Evolutionary conservation across 2,888 invertebrate genomes (phyloP).

Genomic region (Ophonus ardosiacus): DNA sequence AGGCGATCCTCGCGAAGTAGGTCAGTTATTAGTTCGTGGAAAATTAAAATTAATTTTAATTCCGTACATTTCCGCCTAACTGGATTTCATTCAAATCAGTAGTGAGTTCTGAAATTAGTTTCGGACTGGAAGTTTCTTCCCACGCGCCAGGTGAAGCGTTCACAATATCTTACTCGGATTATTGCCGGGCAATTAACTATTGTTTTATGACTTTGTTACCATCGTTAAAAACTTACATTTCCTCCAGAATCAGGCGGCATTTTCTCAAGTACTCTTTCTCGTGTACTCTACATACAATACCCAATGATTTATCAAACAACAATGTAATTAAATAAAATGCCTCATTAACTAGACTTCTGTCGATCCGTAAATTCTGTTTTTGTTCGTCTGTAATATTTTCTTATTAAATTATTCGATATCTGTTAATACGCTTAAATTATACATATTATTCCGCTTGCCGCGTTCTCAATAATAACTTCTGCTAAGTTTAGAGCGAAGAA

Average conservation of each 20-base stretch:
- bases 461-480: conserved; percentile 41
- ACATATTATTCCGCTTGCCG: conserved; percentile 55
- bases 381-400: conserved; percentile 46
- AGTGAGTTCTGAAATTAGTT: conserved; percentile 74
- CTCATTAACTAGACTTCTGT: not conserved
- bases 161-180: conserved; percentile 74
- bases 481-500: conserved; percentile 5
- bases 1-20: conserved; percentile 34
- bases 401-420: conserved; percentile 53
- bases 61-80: conserved; percentile 68
- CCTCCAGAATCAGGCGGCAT: not conserved
- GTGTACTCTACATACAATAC: not conserved
- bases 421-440: conserved; percentile 59
- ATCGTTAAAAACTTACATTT: conserved; percentile 56
- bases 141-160: conserved; percentile 70
- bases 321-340: conserved; percentile 2
- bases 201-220: conserved; percentile 71
- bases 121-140: conserved; percentile 69
- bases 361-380: conserved; percentile 25
- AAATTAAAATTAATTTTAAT: conserved; percentile 56
- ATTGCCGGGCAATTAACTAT: conserved; percentile 74
- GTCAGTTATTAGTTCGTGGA: conserved; percentile 54
- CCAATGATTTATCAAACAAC: not conserved
- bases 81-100: conserved; percentile 74
- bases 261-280: not conserved